Percentiles rank a stretch among this genome's conserved stretches.
These are phyloP conservation scores for Alcis repandata DNA, from an alignment of 2,888 invertebrate species.

Conservation along the genomic window DNA sequence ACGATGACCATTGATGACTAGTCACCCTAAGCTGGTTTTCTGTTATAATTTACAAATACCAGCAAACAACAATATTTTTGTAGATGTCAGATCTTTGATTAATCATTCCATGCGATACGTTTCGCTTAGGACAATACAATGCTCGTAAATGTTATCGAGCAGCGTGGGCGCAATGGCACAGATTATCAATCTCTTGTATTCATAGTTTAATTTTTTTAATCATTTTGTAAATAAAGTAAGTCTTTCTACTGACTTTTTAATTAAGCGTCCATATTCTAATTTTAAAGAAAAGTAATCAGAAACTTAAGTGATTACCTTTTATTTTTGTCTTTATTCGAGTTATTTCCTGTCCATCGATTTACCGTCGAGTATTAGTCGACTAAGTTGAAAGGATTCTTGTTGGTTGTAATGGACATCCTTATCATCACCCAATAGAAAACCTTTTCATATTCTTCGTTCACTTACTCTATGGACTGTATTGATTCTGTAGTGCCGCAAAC, in stretches of 20 bases:
- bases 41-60: constrained; percentile 22
- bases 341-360: neutral
- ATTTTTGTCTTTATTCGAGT: no score
- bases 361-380: no score
- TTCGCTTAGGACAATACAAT: constrained; percentile 43
- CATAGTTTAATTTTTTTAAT: no score
- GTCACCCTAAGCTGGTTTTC: neutral
- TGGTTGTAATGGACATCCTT: neutral
- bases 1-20: constrained; percentile 8
- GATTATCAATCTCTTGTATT: constrained; percentile 27
- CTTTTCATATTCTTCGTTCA: neutral
- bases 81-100: constrained; percentile 36
- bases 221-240: no score
- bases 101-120: constrained; percentile 52
- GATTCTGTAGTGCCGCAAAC: no score
- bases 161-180: constrained; percentile 54
- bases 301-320: no score
- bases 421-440: neutral
- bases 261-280: no score
- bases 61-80: constrained; percentile 35
- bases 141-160: constrained; percentile 34
- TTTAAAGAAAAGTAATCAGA: no score
- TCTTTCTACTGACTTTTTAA: no score
- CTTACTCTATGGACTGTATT: no score
- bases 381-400: neutral